phyloP scores from a whole-genome alignment of 2,888 invertebrate species.

The Diogma glabrata region DNA sequence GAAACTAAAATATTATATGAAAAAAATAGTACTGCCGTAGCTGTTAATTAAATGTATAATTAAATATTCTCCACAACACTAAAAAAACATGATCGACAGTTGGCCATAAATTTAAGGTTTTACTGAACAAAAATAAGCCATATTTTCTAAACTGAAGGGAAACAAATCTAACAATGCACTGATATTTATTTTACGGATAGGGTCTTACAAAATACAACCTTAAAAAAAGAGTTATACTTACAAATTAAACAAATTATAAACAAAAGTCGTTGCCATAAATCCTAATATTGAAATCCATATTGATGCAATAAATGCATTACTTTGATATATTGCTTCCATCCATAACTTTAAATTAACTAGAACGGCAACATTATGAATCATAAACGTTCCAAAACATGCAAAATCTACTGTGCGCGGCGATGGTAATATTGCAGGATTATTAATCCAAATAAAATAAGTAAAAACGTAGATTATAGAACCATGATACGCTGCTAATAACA shows the following conservation, averaged over 20 bases:
- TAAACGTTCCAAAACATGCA: constrained; percentile 47
- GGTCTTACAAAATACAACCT: no score
- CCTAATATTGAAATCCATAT: constrained; percentile 42
- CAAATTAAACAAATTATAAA: constrained; percentile 47
- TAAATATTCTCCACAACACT: no score
- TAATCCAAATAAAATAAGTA: constrained; percentile 35
- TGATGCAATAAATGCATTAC: constrained; percentile 39
- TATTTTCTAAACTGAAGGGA: neutral
- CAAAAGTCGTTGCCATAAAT: constrained; percentile 42
- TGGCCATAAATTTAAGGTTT: no score
- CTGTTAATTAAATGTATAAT: no score
- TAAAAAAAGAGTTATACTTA: no score
- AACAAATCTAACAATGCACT: neutral
- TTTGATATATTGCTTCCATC: constrained; percentile 50
- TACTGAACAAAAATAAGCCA: neutral
- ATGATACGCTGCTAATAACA: constrained; percentile 49
- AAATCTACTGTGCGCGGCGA: constrained; percentile 42
- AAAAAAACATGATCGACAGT: no score
- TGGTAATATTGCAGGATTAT: constrained; percentile 38
- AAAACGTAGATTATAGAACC: constrained; percentile 49
- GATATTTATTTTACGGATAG: neutral
- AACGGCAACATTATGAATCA: constrained; percentile 45
- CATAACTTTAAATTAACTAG: constrained; percentile 49
- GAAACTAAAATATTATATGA: neutral
- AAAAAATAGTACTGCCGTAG: neutral